Evolutionary conservation across 2,888 invertebrate species (phyloP), one percentile per base, ranked within the genome.

Genomic region (Thyatira batis): DNA sequence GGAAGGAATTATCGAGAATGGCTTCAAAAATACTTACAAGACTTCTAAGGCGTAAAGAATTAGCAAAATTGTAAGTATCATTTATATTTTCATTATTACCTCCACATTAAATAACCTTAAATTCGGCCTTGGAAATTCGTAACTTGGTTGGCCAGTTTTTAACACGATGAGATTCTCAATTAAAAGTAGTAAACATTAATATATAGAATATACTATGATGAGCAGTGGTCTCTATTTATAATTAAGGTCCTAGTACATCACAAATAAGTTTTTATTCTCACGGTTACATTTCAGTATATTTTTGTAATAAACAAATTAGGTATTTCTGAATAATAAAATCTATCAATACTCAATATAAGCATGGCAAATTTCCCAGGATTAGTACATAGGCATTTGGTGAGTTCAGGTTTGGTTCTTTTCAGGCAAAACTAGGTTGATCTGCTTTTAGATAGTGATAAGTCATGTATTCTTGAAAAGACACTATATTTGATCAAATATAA

Each of bases 21-120:
- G 82, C 84, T 56, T 58, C 81, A 49, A 83, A 73, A 63, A 55
- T 73, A 45, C 23, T 80, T 25, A 65, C 73, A 23, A 78, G 67
- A 56, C 23, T 82, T 20, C 56, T 81, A 21, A 74, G 71, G 51
- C 71, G 74, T 0, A 84, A 77, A 53, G 74, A 78, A 54, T 60
- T 84, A 52, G 57, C 75, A 39, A 77, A 82, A 65, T 52, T 83
- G 89, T 89, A 79, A 86, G 89, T 84, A 62, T 39, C 17, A 17
- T 17, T 13, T 17, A n/a, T 30, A 30, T 10, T 30, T 30, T 27
- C 23, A 43, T 20, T 33, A 27, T 49, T 25, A 45, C 13, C 13
- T 27, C 23, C 17, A 20, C 1, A 17, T 45, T 51, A 54, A 50
- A 53, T 51, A 33, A 46, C 43, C 10, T 49, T 27, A 39, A 25